phyloP scores from a whole-genome alignment of 2,113 vertebrate species.

The Gobiocypris rarus region DNA sequence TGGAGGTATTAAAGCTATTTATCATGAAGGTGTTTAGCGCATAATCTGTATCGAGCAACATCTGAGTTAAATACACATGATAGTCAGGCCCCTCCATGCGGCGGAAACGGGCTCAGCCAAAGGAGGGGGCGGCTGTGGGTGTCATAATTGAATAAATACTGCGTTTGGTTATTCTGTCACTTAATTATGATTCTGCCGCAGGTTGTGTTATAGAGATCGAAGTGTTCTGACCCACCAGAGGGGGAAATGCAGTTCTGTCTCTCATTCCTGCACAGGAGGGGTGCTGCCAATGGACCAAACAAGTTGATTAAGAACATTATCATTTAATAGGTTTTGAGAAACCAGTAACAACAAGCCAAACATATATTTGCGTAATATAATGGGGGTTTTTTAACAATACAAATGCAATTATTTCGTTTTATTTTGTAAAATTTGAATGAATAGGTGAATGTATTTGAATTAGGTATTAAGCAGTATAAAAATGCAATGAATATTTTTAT shows the following conservation, averaged over 20 bases:
- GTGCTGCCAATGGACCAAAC: conserved; percentile 18
- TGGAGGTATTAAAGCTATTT: conserved; percentile 59
- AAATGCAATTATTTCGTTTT: too few relatives aligned
- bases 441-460: too few relatives aligned
- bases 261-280: conserved; percentile 21
- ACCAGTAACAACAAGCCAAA: neutral
- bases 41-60: conserved; percentile 47
- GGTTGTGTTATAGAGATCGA: conserved; percentile 53
- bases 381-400: too few relatives aligned
- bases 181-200: conserved; percentile 60
- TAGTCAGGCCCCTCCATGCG: conserved; percentile 25
- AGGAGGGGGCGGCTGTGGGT: neutral
- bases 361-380: too few relatives aligned
- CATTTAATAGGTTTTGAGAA: conserved; percentile 11
- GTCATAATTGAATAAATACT: conserved; percentile 59
- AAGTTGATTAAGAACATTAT: conserved; percentile 50
- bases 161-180: conserved; percentile 48
- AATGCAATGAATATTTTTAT: neutral
- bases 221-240: conserved; percentile 56
- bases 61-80: conserved; percentile 40
- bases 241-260: conserved; percentile 53
- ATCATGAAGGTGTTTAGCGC: conserved; percentile 44
- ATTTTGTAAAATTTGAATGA: too few relatives aligned
- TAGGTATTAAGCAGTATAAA: neutral
- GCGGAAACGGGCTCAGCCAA: conserved; percentile 13